A percentile compares a stretch with the other conserved stretches of the same genome.
Evolutionary conservation across 2,888 invertebrate genomes (phyloP).

Genomic region (Colletes collaris): DNA sequence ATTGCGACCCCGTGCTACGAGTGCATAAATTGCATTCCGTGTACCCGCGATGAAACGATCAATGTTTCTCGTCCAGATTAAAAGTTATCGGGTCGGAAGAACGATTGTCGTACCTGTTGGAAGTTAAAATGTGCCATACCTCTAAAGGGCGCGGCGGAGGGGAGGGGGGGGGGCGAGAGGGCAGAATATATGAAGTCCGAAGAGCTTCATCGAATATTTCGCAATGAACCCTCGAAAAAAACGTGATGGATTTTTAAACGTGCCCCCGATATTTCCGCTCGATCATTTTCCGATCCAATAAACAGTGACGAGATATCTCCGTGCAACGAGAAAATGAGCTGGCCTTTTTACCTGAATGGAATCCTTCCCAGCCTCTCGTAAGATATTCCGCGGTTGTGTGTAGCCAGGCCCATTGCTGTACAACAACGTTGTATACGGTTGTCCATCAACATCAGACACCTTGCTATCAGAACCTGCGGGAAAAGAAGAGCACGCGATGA

Average conservation of each 20-base stretch:
- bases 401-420: conserved; percentile 92
- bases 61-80: conserved; percentile 12
- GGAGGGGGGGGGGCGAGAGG: not conserved
- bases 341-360: conserved; percentile 75
- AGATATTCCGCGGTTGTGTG: conserved; percentile 86
- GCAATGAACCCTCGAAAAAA: conserved; percentile 46
- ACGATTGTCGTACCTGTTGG: conserved; percentile 8
- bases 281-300: conserved; percentile 66
- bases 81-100: conserved; percentile 33
- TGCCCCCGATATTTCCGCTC: conserved; percentile 59
- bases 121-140: conserved; percentile 21
- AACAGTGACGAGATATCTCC: conserved; percentile 54
- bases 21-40: not conserved
- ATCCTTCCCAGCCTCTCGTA: conserved; percentile 82
- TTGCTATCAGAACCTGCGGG: conserved; percentile 89
- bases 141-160: not conserved
- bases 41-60: not conserved
- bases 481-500: conserved; percentile 38
- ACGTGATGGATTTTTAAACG: conserved; percentile 68
- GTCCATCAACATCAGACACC: conserved; percentile 89
- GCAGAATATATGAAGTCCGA: conserved; percentile 48
- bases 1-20: not conserved
- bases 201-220: conserved; percentile 64
- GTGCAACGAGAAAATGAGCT: conserved; percentile 31
- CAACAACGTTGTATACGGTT: conserved; percentile 89